Percentiles rank a stretch among this genome's conserved stretches.
These are phyloP conservation scores for Brachyhypopomus occidentalis DNA, from an alignment of 2,113 vertebrate genomes.

Conservation along the genomic window DNA sequence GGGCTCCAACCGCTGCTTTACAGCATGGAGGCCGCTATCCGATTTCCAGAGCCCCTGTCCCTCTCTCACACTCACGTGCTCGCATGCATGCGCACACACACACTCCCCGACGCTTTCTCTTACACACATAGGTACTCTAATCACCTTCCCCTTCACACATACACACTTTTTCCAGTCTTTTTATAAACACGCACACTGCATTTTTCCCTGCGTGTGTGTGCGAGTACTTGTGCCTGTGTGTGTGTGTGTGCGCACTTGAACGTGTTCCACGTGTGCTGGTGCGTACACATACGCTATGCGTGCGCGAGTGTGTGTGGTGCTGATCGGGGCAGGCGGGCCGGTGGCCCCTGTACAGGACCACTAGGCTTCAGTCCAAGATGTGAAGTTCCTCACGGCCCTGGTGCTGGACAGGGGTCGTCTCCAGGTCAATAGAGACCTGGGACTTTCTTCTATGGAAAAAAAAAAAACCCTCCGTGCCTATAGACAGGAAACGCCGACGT, in stretches of 20 bases:
- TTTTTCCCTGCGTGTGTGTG: no score
- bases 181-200: no score
- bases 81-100: no score
- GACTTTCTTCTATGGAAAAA: slow-evolving; percentile 69
- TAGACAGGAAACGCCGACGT: slow-evolving; percentile 63
- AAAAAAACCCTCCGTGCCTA: slow-evolving; percentile 66
- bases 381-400: slow-evolving; percentile 74
- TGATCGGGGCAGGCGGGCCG: slow-evolving; percentile 47
- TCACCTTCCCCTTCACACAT: no score
- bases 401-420: slow-evolving; percentile 66
- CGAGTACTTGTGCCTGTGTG: no score
- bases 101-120: no score
- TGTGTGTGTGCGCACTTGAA: not conserved
- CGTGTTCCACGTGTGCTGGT: slow-evolving; percentile 1
- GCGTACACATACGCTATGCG: not conserved
- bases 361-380: slow-evolving; percentile 71
- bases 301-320: slow-evolving; percentile 43
- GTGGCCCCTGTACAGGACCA: slow-evolving; percentile 63
- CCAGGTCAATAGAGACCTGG: slow-evolving; percentile 65
- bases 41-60: no score
- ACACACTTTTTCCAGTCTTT: not conserved
- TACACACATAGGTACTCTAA: no score
- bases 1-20: no score
- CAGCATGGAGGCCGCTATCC: no score
- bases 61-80: no score